Percentiles rank a stretch among this genome's conserved stretches.
Evolutionary conservation across 2,888 invertebrate genomes (phyloP).

Genomic region (Harmothoe impar): DNA sequence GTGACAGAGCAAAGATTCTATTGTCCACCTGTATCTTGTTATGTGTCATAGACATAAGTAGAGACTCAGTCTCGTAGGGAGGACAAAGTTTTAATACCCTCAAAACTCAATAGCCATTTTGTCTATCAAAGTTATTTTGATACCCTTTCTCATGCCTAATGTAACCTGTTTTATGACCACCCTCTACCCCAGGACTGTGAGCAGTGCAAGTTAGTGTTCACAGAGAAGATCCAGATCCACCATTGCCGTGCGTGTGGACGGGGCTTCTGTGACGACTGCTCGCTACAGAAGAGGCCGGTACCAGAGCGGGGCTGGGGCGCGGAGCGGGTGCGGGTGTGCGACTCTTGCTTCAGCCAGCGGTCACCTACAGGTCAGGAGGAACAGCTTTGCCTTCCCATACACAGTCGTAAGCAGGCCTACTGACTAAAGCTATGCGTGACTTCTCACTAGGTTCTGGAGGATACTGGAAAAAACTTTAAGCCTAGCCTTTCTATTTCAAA

Average conservation of each 20-base stretch:
- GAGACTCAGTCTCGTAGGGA: too few species aligned
- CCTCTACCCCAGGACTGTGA: conserved; percentile 87
- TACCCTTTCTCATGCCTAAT: too few species aligned
- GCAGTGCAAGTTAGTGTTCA: conserved; percentile 85
- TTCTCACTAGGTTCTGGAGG: too few species aligned
- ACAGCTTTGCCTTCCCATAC: not conserved
- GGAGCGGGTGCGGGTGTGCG: conserved; percentile 89
- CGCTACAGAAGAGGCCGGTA: conserved; percentile 88
- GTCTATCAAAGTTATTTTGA: too few species aligned
- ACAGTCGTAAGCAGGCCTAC: conserved; percentile 19
- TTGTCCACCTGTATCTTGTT: too few species aligned
- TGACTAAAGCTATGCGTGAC: not conserved
- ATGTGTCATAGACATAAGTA: too few species aligned
- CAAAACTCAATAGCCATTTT: too few species aligned
- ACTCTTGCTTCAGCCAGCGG: conserved; percentile 85
- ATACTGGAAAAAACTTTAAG: too few species aligned
- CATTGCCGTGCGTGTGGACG: conserved; percentile 92
- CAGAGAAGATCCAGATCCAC: conserved; percentile 78
- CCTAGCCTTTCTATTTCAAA: too few species aligned
- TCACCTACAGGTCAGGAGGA: conserved; percentile 57
- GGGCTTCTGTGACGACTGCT: conserved; percentile 90
- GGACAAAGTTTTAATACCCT: too few species aligned
- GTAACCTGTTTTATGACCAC: too few species aligned
- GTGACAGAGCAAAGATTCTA: too few species aligned
- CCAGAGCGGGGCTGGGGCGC: conserved; percentile 89